Evolutionary conservation across 2,113 vertebrate species (phyloP), one percentile per base, ranked within the genome.

Genomic region (Mormyrus iriodes): DNA sequence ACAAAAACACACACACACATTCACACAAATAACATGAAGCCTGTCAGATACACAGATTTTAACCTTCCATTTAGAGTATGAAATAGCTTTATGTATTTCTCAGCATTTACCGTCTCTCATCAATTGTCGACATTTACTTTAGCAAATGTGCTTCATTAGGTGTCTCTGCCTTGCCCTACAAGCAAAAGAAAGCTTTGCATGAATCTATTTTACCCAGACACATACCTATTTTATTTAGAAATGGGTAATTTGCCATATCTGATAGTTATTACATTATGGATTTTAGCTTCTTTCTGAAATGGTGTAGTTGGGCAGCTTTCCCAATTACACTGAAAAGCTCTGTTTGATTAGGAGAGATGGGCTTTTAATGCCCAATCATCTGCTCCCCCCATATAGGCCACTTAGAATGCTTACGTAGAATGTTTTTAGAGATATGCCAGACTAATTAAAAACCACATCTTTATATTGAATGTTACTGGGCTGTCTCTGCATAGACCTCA

Each of bases 391-490:
- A 39, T 79, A 39, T 35, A 17, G 73, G 15, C 15, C 73, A 79
- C 31, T 39, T 76, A 76, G 15, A 42, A 42, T 17, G 73, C n/a
- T 65, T 61, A 24, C n/a, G 3, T 0, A 1, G 31, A 31, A 24
- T 42, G n/a, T 88, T 88, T 88, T 65, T 61, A 88, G 15, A 42
- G 21, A 44, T 2, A 9, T 87, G 44, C 55, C 53, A n/a, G 21
- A 46, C 9, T 46, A 88, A 88, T 88, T 88, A 65, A 88, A 79
- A 65, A 88, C 86, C 55, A 88, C 58, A 65, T n/a, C 55, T 12
- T 42, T 87, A 35, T 58, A 21, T 87, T 87, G 52, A 58, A 87
- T 55, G 27, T 55, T 87, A 58, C 55, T 87, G 51, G 3, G 8
- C 85, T 42, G 13, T 88, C 35, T 46, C 21, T n/a, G 65, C 58